Evolutionary conservation across 2,113 vertebrate genomes (phyloP).

Genomic region (Onychorhynchus coronatus): DNA sequence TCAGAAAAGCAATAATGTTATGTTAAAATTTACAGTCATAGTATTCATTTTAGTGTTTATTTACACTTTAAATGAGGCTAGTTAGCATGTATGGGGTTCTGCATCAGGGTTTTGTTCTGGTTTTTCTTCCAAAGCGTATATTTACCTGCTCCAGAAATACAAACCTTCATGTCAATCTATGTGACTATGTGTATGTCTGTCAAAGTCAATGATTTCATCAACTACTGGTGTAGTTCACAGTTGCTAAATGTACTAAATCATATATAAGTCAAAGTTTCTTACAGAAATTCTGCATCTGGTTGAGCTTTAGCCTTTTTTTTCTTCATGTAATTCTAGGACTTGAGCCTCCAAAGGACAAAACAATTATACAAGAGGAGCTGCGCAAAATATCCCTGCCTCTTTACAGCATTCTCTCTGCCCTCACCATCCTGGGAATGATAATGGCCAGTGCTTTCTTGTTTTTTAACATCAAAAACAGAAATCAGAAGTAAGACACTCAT

Average conservation of each 20-base stretch:
- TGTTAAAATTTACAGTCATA: not conserved
- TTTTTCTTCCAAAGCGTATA: not conserved
- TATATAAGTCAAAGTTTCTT: not conserved
- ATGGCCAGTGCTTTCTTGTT: slow-evolving; percentile 97
- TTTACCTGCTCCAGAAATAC: not conserved
- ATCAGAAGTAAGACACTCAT: slow-evolving; percentile 87
- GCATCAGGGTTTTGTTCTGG: not conserved
- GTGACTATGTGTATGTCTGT: not conserved
- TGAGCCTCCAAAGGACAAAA: slow-evolving; percentile 94
- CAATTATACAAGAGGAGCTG: slow-evolving; percentile 89
- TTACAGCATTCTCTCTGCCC: slow-evolving; percentile 96
- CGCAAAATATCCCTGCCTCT: slow-evolving; percentile 97
- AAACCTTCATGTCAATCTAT: not conserved
- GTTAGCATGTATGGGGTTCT: not conserved
- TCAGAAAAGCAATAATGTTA: not conserved
- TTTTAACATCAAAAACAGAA: slow-evolving; percentile 99
- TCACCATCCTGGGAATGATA: slow-evolving; percentile 96
- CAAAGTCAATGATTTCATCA: not conserved
- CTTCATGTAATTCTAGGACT: slow-evolving; percentile 76
- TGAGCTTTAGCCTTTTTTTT: not conserved
- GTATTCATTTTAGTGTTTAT: not conserved
- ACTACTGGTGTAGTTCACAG: not conserved
- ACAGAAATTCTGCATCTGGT: not conserved
- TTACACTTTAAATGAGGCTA: not conserved
- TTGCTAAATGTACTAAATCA: not conserved